Evolutionary conservation across 2,888 invertebrate genomes (phyloP), one percentile per base, ranked within the genome.

Genomic region (Rosalia funebris): DNA sequence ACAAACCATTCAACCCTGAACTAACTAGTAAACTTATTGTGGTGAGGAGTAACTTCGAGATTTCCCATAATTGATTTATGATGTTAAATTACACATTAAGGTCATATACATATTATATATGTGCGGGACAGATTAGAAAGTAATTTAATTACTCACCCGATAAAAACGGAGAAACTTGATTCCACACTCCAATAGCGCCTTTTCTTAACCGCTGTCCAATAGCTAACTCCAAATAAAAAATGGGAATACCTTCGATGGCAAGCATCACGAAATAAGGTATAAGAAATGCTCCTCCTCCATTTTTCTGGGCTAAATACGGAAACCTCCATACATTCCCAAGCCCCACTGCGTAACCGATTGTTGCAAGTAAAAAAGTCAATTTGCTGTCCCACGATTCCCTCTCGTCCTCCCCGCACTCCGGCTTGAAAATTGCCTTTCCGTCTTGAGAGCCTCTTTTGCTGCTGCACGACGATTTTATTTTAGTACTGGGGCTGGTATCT

Each of bases 201-300:
- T 96, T 95, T 69, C 96, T 86, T 79, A 98, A 82, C 62, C 95
- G 85, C 83, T 98, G 97, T 0, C 97, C 98, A 62, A 98, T 93
- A 1, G 96, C 97, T 76, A 98, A 83, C 82, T 98, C 98, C 80
- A 98, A 85, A 80, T 96, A 96, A 83, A 98, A 96, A 76, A 98
- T 94, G 0, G 97, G 98, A 72, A 98, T 93, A 0, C 97, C 98
- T 79, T 96, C 96, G 65, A 96, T 89, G 16, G 92, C 91, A 77
- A 96, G 81, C 96, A 97, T 97, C 66, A 97, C 92, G 77, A 96
- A 92, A 82, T 97, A 98, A 0, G 97, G 97, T 71, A 98, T 96
- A 63, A 98, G 83, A 79, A 98, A 98, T n/a, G 97, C 97, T 15
- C 97, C 96, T 56, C 96, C 96, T 0, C 96, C 96, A 76, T 95